Conservation (phyloP, 2,113 vertebrate genomes). For the Narcine bancroftii region DNA sequence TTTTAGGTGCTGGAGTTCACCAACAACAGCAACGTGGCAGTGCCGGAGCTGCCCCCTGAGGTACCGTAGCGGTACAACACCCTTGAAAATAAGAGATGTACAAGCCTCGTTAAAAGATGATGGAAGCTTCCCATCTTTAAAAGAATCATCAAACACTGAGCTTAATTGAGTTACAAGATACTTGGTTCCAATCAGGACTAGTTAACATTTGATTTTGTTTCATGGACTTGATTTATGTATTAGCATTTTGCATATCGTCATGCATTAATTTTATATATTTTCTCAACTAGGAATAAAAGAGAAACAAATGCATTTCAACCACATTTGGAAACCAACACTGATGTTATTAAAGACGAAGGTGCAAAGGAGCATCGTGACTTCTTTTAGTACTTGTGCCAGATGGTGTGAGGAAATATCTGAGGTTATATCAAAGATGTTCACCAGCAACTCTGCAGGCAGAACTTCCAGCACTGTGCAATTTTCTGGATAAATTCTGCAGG, state of each 20-base stretch:
- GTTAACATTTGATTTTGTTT: not conserved
- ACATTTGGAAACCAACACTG: not conserved
- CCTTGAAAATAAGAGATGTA: too few relatives aligned
- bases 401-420: conserved; percentile 14
- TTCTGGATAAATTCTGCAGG: conserved; percentile 1
- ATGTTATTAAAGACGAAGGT: not conserved
- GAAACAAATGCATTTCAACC: not conserved
- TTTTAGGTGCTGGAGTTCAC: too few relatives aligned
- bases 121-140: too few relatives aligned
- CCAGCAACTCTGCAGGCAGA: not conserved
- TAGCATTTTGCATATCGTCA: not conserved
- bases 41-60: too few relatives aligned
- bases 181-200: not conserved
- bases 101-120: too few relatives aligned
- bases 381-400: not conserved
- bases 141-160: too few relatives aligned
- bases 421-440: not conserved
- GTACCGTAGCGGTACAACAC: too few relatives aligned
- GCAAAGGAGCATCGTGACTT: not conserved
- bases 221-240: not conserved
- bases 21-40: too few relatives aligned
- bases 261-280: not conserved
- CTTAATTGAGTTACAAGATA: too few relatives aligned
- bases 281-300: not conserved
- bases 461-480: not conserved